phyloP scores from a whole-genome alignment of 2,113 vertebrate species.

The Helogale parvula region DNA sequence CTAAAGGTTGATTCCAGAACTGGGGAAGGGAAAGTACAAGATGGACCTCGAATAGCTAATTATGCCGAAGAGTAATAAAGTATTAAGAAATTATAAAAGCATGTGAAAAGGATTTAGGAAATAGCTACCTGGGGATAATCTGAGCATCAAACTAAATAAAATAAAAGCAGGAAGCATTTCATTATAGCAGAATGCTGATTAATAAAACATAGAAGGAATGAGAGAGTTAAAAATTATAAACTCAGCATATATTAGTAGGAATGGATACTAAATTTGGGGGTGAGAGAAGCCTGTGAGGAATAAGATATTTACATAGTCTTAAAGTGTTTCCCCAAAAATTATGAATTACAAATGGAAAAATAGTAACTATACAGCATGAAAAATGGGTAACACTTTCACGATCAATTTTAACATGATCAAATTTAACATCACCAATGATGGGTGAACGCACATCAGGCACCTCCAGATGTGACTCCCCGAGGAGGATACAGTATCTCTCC shows the following conservation, averaged over 20 bases:
- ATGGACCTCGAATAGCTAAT: neutral
- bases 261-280: neutral
- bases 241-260: constrained; percentile 19
- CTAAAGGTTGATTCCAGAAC: neutral
- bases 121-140: neutral
- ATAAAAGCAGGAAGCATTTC: neutral
- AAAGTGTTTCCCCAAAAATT: neutral
- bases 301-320: neutral
- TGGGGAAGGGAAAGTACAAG: neutral
- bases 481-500: too few relatives aligned
- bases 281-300: neutral
- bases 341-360: constrained; percentile 33
- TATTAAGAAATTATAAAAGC: neutral
- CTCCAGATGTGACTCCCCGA: neutral
- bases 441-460: neutral
- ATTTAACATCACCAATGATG: neutral
- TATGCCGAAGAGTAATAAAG: neutral
- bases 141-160: constrained; percentile 41
- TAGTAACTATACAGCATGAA: neutral
- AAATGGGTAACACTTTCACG: neutral
- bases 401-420: neutral
- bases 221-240: constrained; percentile 4
- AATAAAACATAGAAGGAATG: neutral
- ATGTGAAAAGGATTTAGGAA: neutral
- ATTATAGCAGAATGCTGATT: constrained; percentile 24